phyloP scores from a whole-genome alignment of 2,113 vertebrate genomes.

The Mus pahari region DNA sequence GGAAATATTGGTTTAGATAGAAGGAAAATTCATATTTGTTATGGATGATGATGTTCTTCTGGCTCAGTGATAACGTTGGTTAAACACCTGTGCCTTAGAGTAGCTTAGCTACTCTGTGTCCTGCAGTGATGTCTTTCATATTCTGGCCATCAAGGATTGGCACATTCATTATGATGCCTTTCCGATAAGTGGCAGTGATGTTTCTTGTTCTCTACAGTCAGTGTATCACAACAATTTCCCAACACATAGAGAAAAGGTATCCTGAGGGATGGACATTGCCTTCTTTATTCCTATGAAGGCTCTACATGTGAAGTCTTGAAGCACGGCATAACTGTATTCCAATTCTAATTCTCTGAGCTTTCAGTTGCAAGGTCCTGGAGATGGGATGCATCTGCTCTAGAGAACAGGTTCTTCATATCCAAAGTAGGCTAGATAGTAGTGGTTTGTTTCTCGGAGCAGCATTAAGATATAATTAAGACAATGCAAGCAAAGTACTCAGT shows the following conservation, averaged over 20 bases:
- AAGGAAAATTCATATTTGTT: background rate
- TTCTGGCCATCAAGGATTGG: background rate
- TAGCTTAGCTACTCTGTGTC: background rate
- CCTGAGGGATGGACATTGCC: background rate
- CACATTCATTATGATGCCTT: background rate
- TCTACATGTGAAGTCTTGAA: background rate
- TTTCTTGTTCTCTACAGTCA: slow-evolving; percentile 20
- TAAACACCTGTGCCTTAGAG: background rate
- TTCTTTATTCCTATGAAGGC: background rate
- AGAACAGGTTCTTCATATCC: background rate
- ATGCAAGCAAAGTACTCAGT: background rate
- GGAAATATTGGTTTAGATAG: background rate
- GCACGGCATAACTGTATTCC: background rate
- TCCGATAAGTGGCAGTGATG: slow-evolving; percentile 35
- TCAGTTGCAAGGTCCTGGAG: background rate
- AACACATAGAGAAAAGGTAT: slow-evolving; percentile 40
- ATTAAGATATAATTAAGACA: background rate
- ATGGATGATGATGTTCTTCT: background rate
- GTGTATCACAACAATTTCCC: slow-evolving; percentile 37
- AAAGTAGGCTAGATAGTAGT: background rate
- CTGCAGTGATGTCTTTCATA: rapidly evolving
- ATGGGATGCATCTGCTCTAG: background rate
- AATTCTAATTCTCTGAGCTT: background rate
- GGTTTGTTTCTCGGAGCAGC: background rate
- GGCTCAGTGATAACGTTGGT: background rate